phyloP scores from a whole-genome alignment of 2,797 vertebrate species.

The Caiman crocodilus region DNA sequence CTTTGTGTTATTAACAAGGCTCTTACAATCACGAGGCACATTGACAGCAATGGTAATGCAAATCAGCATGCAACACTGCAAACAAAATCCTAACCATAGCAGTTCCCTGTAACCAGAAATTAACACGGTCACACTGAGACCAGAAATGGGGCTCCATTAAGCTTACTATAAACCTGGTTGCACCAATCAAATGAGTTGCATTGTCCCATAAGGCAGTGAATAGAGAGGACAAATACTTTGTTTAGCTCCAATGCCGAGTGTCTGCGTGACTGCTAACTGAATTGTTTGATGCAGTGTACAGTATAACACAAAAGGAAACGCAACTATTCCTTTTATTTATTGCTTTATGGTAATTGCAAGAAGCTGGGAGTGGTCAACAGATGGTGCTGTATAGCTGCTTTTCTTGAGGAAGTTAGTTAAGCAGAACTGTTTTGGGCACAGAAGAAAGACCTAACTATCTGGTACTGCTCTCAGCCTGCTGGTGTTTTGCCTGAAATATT shows the following conservation, averaged over 20 bases:
- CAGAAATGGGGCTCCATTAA: background rate
- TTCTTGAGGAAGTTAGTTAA: background rate
- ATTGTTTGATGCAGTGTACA: accelerated
- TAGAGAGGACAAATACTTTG: background rate
- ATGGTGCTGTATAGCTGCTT: accelerated
- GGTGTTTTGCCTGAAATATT: background rate
- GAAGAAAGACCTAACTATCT: accelerated
- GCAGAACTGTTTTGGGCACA: accelerated
- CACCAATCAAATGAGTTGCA: background rate
- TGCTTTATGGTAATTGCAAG: background rate
- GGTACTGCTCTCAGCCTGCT: background rate
- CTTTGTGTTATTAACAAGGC: background rate
- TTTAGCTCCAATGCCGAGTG: background rate
- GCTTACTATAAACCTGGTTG: background rate
- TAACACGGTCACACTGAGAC: background rate
- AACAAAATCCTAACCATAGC: background rate
- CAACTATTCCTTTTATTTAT: background rate
- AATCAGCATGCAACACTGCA: background rate
- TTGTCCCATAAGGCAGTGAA: background rate
- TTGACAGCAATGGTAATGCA: too few relatives aligned
- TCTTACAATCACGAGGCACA: too few relatives aligned
- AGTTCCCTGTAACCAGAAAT: background rate
- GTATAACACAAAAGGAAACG: accelerated
- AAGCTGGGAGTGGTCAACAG: background rate
- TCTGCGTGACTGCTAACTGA: accelerated